Base-by-base conservation (phyloP, 37 sponge, comb jelly and placozoan genomes). In the Mnemiopsis leidyi region DNA sequence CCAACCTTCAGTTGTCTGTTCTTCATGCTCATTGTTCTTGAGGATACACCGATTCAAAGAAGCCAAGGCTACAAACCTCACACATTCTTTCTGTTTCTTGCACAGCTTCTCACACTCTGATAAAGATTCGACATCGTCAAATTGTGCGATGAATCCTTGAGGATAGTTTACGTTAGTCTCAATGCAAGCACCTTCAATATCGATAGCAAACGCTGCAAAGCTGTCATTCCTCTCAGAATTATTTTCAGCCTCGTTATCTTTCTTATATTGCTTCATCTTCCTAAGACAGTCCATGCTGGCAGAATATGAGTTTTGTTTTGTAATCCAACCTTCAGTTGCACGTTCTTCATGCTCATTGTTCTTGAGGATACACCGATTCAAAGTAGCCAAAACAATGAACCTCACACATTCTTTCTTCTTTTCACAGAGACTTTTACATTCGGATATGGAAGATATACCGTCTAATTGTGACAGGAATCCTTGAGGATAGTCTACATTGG, bases 361-460 rank as follows among this genome's bases (percentile, higher is more conserved):
- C 82, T 79, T 79, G 23, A 31, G 36, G 36, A 36, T 36, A 30
- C 73, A 71, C 25, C 16, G 25, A 5, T 71, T 71, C 73, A n/a
- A n/a, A 7, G 16, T 3, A 23, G 73, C 29, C 25, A 71, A 25
- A 23, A 18, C 25, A 79, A 79, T 38, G 35, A 36, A 31, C 9
- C 2, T 5, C 3, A 79, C 82, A 79, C 82, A 79, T 5, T 20
- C 13, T 5, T 28, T 36, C 7, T 31, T 26, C 23, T 79, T 32
- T 79, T 36, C 23, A 23, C 82, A 79, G 37, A 79, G 35, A 36
- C 36, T 79, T 21, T 21, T 23, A 79, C 82, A 79, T 36, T 79
- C 5, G 16, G 73, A 71, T 71, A 71, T 3, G 29, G 73, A 71
- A 18, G 23, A 5, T 7, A 71, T 71, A 30, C 26, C 25, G 26